These are phyloP conservation scores for Thunnus maccoyii DNA, from an alignment of 2,113 vertebrate species.

Conservation along the genomic window DNA sequence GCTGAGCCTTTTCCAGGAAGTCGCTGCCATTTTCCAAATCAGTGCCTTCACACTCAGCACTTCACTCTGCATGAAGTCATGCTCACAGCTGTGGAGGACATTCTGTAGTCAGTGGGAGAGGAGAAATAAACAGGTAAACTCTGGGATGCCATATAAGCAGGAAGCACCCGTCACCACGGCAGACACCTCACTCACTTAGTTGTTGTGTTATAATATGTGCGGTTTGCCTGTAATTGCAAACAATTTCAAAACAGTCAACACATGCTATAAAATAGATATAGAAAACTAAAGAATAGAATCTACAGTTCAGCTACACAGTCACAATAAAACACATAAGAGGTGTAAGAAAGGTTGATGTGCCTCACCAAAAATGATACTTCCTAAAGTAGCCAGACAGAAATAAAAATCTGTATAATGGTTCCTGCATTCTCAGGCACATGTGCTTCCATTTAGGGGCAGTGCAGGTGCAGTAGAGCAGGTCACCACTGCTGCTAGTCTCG, in stretches of 20 bases:
- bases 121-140: constrained; percentile 30
- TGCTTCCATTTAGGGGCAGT: neutral
- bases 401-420: neutral
- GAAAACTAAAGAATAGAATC: no score
- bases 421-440: neutral
- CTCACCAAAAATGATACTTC: neutral
- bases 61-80: neutral
- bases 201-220: neutral
- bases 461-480: neutral
- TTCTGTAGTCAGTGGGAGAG: constrained; percentile 1
- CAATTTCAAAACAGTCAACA: neutral
- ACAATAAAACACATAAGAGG: no score
- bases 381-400: neutral
- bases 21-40: neutral
- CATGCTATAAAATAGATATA: neutral
- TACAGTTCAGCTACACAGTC: no score
- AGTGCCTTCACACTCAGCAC: constrained; percentile 12
- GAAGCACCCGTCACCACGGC: neutral
- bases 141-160: neutral
- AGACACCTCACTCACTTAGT: neutral
- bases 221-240: constrained; percentile 23
- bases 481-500: neutral
- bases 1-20: neutral
- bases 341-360: neutral
- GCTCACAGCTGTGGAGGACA: constrained; percentile 20